Evolutionary conservation across 2,888 invertebrate genomes (phyloP).

Genomic region (Synergus laeviventris): DNA sequence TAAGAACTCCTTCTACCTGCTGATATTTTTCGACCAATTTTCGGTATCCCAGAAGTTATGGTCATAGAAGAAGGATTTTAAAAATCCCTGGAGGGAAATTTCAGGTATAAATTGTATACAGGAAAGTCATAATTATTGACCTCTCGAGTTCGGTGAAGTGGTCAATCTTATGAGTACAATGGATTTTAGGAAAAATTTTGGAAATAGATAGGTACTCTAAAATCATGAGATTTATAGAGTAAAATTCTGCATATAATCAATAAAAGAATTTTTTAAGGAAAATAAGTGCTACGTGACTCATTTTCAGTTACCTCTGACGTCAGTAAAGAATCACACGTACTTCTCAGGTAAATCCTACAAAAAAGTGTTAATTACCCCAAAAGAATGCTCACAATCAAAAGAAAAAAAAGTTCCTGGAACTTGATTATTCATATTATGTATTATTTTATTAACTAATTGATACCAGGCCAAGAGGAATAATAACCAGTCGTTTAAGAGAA

Average conservation of each 20-base stretch:
- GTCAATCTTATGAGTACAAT: too few species aligned
- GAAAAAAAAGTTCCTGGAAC: background rate
- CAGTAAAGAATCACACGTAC: background rate
- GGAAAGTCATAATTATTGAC: too few species aligned
- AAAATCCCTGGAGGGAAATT: background rate
- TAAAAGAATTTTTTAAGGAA: background rate
- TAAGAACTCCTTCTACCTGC: background rate
- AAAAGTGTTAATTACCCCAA: background rate
- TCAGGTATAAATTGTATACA: background rate
- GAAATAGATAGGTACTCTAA: too few species aligned
- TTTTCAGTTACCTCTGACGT: background rate
- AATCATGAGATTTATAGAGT: too few species aligned
- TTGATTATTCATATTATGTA: background rate
- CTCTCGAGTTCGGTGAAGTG: too few species aligned
- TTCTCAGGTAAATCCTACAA: background rate
- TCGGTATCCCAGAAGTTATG: background rate
- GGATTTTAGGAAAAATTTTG: too few species aligned
- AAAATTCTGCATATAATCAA: too few species aligned
- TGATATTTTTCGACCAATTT: background rate
- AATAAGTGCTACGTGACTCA: background rate
- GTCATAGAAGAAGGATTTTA: background rate
- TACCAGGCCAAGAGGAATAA: background rate
- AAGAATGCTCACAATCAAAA: background rate
- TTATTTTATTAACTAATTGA: too few species aligned
- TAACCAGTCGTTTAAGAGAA: constrained; percentile 7